Evolutionary conservation across 2,888 invertebrate species (phyloP), one percentile per base, ranked within the genome.

Genomic region (Athalia rosae): DNA sequence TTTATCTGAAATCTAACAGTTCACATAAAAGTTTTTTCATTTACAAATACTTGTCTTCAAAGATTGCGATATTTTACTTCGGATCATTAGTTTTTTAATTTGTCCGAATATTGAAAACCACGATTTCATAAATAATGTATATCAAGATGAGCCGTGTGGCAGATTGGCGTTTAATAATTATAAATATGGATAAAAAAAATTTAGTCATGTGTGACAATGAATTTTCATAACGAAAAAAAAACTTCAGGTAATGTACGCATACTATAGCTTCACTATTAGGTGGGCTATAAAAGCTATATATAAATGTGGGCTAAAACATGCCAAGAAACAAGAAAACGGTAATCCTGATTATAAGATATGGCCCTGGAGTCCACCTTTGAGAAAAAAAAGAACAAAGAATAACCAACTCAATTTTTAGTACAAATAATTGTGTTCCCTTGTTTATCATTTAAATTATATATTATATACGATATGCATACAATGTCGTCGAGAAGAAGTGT

Each of bases 371-470:
- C 53, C 50, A 67, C 48, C 28, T 50, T 67, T 50, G 28, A 28
- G n/a, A 0, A 28, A 28, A 28, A 28, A 28, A 28, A 28, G 4
- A 67, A 50, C 1, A 50, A 7, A 28, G 62, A 50, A 67, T n/a
- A 11, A 53, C 28, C 11, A 53, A 67, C 67, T 67, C 67, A 67
- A 15, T 67, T 58, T 62, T 62, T 41, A 67, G 67, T 67, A 67
- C 67, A 67, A 67, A 67, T n/a, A 5, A 67, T 66, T 66, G 48
- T 66, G 48, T 66, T 48, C 9, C 48, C 15, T 66, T 13, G 15
- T 66, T 50, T 15, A 66, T 66, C n/a, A 13, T 13, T 9, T 50
- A 11, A 9, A 64, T 64, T 47, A 64, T 64, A 9, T 64, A 64
- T 47, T 13, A 11, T 4, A 13, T 7, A 53, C 50, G 67, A 67